Conservation (phyloP, 2,888 invertebrate genomes). For the Hyposoter didymator region DNA sequence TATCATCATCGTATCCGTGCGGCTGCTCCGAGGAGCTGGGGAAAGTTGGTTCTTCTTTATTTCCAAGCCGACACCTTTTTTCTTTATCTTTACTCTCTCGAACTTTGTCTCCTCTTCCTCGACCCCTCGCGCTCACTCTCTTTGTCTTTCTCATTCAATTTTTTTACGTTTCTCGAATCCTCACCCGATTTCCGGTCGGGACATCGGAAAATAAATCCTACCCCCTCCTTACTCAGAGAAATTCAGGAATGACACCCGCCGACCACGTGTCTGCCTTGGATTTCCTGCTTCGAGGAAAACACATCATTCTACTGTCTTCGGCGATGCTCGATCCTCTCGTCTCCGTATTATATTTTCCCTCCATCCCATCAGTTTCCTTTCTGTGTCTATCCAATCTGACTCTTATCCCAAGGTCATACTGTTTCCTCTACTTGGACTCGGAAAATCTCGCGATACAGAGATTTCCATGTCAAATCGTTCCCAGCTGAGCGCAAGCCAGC, state of each 20-base stretch:
- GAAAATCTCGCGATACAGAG: conserved; percentile 8
- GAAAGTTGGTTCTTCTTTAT: conserved; percentile 54
- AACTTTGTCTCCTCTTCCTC: not conserved
- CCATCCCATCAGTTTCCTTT: conserved; percentile 36
- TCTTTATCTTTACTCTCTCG: conserved; percentile 12
- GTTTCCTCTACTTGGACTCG: conserved; percentile 33
- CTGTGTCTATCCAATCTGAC: conserved; percentile 55
- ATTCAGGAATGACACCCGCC: conserved; percentile 3
- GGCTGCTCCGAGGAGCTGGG: conserved; percentile 53
- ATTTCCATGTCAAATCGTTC: conserved; percentile 26
- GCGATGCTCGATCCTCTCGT: conserved; percentile 37
- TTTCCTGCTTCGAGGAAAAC: conserved; percentile 44
- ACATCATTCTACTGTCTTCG: conserved; percentile 41
- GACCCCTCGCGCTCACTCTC: conserved; percentile 34
- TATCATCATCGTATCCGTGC: conserved; percentile 60
- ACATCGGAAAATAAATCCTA: conserved; percentile 53
- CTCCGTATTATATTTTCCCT: conserved; percentile 53
- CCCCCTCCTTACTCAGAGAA: not conserved
- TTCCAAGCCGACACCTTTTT: conserved; percentile 58
- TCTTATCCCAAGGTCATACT: conserved; percentile 53
- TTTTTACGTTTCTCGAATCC: conserved; percentile 27
- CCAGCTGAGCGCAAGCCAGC: not conserved
- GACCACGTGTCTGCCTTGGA: conserved; percentile 42
- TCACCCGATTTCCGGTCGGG: conserved; percentile 57
- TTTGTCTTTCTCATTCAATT: conserved; percentile 19